Evolutionary conservation across 2,797 vertebrate species (phyloP), one percentile per base, ranked within the genome.

Genomic region (Nasua narica): DNA sequence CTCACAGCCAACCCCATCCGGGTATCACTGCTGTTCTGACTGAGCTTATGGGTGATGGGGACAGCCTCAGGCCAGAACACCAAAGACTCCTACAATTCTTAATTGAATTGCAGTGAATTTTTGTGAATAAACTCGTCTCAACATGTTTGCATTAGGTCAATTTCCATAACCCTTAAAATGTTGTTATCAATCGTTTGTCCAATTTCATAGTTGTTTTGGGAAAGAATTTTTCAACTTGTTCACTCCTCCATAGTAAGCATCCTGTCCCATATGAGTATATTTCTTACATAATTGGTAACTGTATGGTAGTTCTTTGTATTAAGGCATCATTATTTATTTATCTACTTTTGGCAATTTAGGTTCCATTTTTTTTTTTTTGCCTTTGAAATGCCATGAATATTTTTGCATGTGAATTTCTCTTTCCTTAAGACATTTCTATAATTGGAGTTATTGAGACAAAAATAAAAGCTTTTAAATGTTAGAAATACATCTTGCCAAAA

Each of bases 361-460:
- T 60, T 65, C 48, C 69, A 35, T 46, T 62, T 65, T 89, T 88
- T 93, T 85, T 60, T 60, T 90, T 88, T 93, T 89, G 14, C 14
- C 48, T 90, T 74, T 79, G 23, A 91, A 78, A 56, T 65, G 13
- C 19, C 37, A 87, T 58, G 43, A 40, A 89, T 83, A 90, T 77
- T 77, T 90, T 88, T 77, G 46, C 23, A 40, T 94, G 27, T 72
- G 46, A 81, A 35, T 72, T 8, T 60, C 32, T 54, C 19, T 90
- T 94, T 70, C 9, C 19, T 92, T 72, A 91, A 91, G 67, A 8
- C 14, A 86, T 50, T 86, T 88, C 15, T 91, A 82, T 50, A 54
- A 77, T 54, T 94, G 52, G n/a, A 94, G 92, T 82, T 69, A 91
- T 54, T 78, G 27, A 50, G 29, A 93, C 23, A 77, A 97, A 94